A percentile compares a stretch with the other conserved stretches of the same genome.
These are phyloP conservation scores for Calameuta filiformis DNA, from an alignment of 2,888 invertebrate species.

Conservation along the genomic window DNA sequence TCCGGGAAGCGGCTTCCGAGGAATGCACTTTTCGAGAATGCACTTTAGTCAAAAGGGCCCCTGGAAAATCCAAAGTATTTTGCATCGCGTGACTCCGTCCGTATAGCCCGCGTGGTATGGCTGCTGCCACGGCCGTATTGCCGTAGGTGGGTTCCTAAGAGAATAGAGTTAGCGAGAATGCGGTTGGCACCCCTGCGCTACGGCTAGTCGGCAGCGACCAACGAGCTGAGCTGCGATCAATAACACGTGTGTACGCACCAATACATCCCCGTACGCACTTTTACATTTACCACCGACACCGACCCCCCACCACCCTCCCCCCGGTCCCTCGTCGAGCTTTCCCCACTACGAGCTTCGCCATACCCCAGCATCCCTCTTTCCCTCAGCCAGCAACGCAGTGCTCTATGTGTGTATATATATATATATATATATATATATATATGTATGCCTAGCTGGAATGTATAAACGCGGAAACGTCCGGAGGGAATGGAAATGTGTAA, in stretches of 20 bases:
- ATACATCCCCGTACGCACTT: constrained; percentile 50
- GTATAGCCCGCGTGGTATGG: constrained; percentile 11
- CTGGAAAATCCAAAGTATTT: constrained; percentile 25
- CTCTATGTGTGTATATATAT: constrained; percentile 11
- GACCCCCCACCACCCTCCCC: not conserved
- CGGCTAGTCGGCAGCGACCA: constrained; percentile 25
- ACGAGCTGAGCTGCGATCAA: constrained; percentile 56
- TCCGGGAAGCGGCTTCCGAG: not conserved
- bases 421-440: not conserved
- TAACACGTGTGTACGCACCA: constrained; percentile 64
- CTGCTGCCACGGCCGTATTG: constrained; percentile 8
- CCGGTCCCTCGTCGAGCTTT: not conserved
- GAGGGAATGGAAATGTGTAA: constrained; percentile 19
- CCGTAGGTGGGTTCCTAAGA: constrained; percentile 37
- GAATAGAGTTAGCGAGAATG: constrained; percentile 57
- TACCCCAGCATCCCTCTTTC: not conserved
- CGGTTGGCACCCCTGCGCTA: constrained; percentile 52
- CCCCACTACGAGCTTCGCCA: not conserved
- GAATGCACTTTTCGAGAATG: constrained; percentile 2
- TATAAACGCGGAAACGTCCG: constrained; percentile 39
- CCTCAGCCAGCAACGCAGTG: not conserved
- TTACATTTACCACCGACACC: constrained; percentile 37
- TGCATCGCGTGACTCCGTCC: constrained; percentile 23
- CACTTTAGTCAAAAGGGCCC: constrained; percentile 9
- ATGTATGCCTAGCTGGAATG: constrained; percentile 12